Base-by-base conservation (phyloP, 2,888 invertebrate genomes). In the Tubulanus polymorphus region DNA sequence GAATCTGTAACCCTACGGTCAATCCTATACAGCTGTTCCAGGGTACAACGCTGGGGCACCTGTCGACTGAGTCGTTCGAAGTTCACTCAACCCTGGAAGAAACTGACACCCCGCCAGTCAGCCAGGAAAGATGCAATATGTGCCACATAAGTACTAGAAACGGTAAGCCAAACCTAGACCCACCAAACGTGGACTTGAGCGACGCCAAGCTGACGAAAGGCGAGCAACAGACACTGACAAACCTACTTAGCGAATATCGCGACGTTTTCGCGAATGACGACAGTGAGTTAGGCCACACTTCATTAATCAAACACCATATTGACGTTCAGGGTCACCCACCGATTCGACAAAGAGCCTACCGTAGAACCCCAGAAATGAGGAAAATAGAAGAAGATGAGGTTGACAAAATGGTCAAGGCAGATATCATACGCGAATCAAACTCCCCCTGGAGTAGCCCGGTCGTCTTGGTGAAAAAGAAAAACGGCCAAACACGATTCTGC, bases 401-500 rank as follows among this genome's bases (percentile, higher is more conserved):
- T 12, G 29, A 47, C 46, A 25, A 46, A 5, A 53, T 53, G 53
- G 8, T 53, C 5, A 10, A 48, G 10, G 32, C 23, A 53, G 53
- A 48, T n/a, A 45, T 53, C 8, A 47, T 30, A 3, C 23, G n/a
- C n/a, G 23, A 45, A 25, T 47, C 53, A 18, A 48, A 48, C 15
- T 28, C 18, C 27, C 37, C 35, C 8, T 52, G 26, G 26, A 30
- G 28, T 1, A 29, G 45, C 10, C 52, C 52, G 2, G 41, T 52
- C 18, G 45, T 52, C 2, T 27, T 52, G 27, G 47, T 46, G 8
- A 53, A 46, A 12, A 53, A 53, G 27, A 1, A 25, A 3, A 27
- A 53, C 27, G 47, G 47, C n/a, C 32, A 30, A 2, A 30, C 26
- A 3, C 27, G 53, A n/a, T 53, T 53, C 30, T 60, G 60, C 23